Evolutionary conservation across 2,797 vertebrate species (phyloP).

Genomic region (Macroramphosus scolopax): DNA sequence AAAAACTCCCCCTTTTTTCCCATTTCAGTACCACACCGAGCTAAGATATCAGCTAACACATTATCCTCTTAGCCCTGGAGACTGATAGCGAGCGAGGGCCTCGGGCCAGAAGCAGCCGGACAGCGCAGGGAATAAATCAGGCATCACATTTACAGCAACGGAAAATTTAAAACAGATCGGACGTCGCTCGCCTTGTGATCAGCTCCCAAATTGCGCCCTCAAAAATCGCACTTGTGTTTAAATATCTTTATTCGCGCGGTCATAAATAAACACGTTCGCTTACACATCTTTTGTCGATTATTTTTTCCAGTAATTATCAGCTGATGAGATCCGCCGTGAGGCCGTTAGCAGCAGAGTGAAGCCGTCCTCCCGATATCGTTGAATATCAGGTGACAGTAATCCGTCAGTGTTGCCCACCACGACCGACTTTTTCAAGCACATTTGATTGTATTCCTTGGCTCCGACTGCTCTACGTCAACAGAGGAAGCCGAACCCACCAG

Average conservation of each 20-base stretch:
- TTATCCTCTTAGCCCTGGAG: conserved; percentile 84
- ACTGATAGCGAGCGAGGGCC: conserved; percentile 76
- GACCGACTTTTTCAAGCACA: conserved; percentile 60
- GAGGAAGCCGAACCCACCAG: conserved; percentile 70
- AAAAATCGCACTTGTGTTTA: not conserved
- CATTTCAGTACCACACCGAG: conserved; percentile 84
- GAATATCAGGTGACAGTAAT: conserved; percentile 60
- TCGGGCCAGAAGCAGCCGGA: conserved; percentile 68
- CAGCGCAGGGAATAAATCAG: conserved; percentile 64
- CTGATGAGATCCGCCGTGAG: conserved; percentile 22
- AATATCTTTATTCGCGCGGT: conserved; percentile 7
- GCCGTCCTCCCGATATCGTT: conserved; percentile 52
- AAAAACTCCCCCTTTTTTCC: conserved; percentile 72
- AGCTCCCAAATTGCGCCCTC: conserved; percentile 5
- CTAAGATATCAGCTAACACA: conserved; percentile 85
- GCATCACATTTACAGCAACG: conserved; percentile 58
- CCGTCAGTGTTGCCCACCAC: conserved; percentile 56
- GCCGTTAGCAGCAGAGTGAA: conserved; percentile 33
- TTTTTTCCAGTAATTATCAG: conserved; percentile 8
- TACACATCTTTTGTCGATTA: conserved; percentile 2
- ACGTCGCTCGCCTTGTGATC: conserved; percentile 39
- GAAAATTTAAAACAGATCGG: conserved; percentile 63
- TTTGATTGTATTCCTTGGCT: conserved; percentile 74
- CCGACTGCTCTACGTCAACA: conserved; percentile 52
- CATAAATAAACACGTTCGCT: not conserved